Evolutionary conservation across 2,888 invertebrate genomes (phyloP).

Genomic region (Cheilosia grossa): DNA sequence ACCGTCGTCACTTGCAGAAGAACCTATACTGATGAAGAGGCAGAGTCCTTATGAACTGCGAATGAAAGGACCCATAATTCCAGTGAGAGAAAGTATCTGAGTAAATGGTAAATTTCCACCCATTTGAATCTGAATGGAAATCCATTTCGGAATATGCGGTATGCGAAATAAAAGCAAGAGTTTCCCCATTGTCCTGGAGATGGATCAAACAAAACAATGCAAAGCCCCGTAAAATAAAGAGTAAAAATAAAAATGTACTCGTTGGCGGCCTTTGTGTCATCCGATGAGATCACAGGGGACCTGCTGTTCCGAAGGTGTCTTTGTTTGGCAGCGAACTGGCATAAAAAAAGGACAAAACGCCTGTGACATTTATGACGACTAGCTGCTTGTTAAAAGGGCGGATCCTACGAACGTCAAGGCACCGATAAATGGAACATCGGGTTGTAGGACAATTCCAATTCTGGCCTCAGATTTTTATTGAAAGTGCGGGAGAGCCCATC

Average conservation of each 20-base stretch:
- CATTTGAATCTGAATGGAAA: slow-evolving; percentile 71
- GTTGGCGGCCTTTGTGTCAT: slow-evolving; percentile 49
- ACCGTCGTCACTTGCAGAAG: slow-evolving; percentile 66
- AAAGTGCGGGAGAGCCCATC: slow-evolving; percentile 12
- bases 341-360: slow-evolving; percentile 41
- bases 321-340: slow-evolving; percentile 44
- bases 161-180: slow-evolving; percentile 58
- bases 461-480: not conserved
- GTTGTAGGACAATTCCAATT: slow-evolving; percentile 16
- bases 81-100: slow-evolving; percentile 38
- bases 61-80: slow-evolving; percentile 57
- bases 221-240: slow-evolving; percentile 53
- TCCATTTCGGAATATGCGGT: slow-evolving; percentile 48
- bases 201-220: slow-evolving; percentile 72
- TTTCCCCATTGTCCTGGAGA: slow-evolving; percentile 66
- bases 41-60: slow-evolving; percentile 11
- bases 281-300: slow-evolving; percentile 51
- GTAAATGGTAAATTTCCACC: slow-evolving; percentile 70
- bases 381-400: slow-evolving; percentile 35
- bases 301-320: slow-evolving; percentile 18
- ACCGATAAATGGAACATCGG: slow-evolving; percentile 50
- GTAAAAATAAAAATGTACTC: slow-evolving; percentile 18
- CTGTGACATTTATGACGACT: slow-evolving; percentile 71
- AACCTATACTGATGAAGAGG: slow-evolving; percentile 22
- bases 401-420: slow-evolving; percentile 36